Evolutionary conservation across 35 echinoderm and acorn worm species (phyloP), one percentile per base, ranked within the genome.

Genomic region (Eucidaris tribuloides): DNA sequence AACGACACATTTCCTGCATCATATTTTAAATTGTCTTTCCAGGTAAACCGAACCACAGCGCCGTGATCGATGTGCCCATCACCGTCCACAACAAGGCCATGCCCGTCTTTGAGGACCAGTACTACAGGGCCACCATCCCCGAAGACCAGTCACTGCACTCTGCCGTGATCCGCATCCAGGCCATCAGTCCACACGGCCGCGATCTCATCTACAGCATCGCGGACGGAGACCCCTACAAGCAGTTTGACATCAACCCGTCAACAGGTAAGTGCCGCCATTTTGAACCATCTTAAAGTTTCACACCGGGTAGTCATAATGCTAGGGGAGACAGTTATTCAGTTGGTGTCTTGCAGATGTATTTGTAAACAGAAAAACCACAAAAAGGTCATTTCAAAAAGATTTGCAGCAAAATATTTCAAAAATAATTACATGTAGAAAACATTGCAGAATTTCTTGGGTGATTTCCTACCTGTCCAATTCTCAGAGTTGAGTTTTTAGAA

Each of bases 11-110:
- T n/a, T n/a, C n/a, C n/a, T n/a, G n/a, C n/a, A n/a, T n/a, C n/a
- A n/a, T n/a, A n/a, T n/a, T n/a, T n/a, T n/a, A n/a, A n/a, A n/a
- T n/a, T n/a, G n/a, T n/a, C n/a, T n/a, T n/a, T n/a, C n/a, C 82
- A 92, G 90, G 90, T 49, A 68, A 92, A 40, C 84, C 84, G 18
- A 86, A 86, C 36, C 90, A 83, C 60, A 93, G 90, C 46, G 79
- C 87, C 0, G 62, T 90, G 3, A 81, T 93, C 19, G 80, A 93
- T 9, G 96, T 99, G 0, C 96, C 96, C 0, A 93, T 99, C 72
- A 90, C 81, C 1, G 96, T 99, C 9, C 91, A 84, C 35, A 99
- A 99, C 83, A 99, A 99, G 58, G 96, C 96, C 79, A 99, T 99
- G 96, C 90, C 96, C 0, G 48, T 99, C 42, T 99, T 99, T 79